A percentile compares a stretch with the other conserved stretches of the same genome.
Conservation (phyloP, 2,113 vertebrate genomes). For the Urocolius indicus region DNA sequence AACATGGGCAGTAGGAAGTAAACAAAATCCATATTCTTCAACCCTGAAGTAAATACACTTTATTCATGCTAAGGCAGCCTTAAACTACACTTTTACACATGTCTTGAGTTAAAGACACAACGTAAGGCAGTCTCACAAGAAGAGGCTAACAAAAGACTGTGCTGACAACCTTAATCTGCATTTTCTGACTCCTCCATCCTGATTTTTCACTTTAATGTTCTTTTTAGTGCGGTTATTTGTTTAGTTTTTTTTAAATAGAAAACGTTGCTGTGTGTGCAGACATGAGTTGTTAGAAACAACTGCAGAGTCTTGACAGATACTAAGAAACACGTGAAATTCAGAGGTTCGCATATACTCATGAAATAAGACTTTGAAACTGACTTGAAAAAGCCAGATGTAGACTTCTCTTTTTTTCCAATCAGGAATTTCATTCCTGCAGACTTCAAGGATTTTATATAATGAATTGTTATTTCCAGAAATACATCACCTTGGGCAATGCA, state of each 20-base stretch:
- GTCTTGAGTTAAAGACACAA: background rate
- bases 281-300: background rate
- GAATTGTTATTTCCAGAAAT: background rate
- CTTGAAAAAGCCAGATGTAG: background rate
- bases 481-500: rapidly evolving
- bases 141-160: background rate
- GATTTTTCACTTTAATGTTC: background rate
- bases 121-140: background rate
- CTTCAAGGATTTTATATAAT: background rate
- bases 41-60: background rate
- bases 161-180: background rate
- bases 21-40: background rate
- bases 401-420: background rate
- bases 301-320: background rate
- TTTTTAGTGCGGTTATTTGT: background rate
- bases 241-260: background rate
- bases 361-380: background rate
- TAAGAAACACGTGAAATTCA: background rate
- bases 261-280: background rate
- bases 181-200: background rate
- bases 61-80: background rate
- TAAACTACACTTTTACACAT: background rate
- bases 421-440: background rate
- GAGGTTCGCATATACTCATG: background rate
- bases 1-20: background rate